Evolutionary conservation across 2,113 vertebrate genomes (phyloP).

Genomic region (Cebidichthys violaceus): DNA sequence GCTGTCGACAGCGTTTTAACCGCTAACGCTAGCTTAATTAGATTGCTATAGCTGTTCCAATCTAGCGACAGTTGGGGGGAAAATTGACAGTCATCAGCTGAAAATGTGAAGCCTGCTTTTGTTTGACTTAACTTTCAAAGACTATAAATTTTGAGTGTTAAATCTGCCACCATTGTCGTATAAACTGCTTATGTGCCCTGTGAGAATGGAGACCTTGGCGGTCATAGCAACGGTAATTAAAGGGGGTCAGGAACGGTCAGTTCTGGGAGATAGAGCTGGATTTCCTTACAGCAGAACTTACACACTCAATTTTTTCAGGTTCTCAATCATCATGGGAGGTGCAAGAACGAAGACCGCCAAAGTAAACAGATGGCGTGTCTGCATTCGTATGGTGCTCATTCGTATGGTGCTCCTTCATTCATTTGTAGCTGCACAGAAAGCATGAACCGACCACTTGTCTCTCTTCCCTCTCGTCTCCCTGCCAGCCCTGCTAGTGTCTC

Average conservation of each 20-base stretch:
- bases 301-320: neutral
- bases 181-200: neutral
- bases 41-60: neutral
- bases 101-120: neutral
- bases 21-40: neutral
- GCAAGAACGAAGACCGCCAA: neutral
- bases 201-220: neutral
- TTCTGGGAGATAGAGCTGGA: neutral
- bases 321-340: neutral
- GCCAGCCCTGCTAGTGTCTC: slow-evolving; percentile 40
- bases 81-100: neutral
- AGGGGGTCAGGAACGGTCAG: neutral
- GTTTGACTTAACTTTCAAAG: neutral
- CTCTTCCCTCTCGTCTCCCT: slow-evolving; percentile 22
- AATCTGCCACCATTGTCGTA: neutral
- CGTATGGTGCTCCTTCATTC: neutral
- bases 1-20: neutral
- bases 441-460: slow-evolving; percentile 42
- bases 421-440: slow-evolving; percentile 26
- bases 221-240: neutral
- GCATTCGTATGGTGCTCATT: neutral
- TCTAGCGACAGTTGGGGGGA: neutral
- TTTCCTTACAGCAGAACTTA: neutral
- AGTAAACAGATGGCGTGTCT: slow-evolving; percentile 16
- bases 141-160: neutral